Percentiles rank a stretch among this genome's conserved stretches.
These are phyloP conservation scores for Odontothrips loti DNA, from an alignment of 2,888 invertebrate species.

Conservation along the genomic window DNA sequence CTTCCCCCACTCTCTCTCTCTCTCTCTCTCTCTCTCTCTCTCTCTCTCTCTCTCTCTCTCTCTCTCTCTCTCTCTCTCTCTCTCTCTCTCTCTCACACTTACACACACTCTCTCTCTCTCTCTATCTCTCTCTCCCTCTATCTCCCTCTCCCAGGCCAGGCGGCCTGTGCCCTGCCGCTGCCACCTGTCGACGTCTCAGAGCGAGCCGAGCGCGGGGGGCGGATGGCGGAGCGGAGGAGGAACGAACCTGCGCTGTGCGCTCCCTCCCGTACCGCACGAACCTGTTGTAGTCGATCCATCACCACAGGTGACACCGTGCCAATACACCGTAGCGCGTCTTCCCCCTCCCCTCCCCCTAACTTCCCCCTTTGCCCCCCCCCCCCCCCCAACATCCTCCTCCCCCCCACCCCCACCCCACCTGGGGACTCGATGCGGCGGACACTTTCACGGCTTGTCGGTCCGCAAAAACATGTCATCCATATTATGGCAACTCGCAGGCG, in stretches of 20 bases:
- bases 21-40: background rate
- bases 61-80: no score
- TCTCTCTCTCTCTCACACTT: no score
- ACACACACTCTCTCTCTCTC: no score
- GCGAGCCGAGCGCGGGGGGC: background rate
- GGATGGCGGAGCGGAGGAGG: background rate
- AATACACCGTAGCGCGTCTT: background rate
- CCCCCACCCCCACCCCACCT: background rate
- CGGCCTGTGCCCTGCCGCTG: background rate
- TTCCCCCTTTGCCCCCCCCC: background rate
- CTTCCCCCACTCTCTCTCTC: background rate
- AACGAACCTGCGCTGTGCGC: background rate
- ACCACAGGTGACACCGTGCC: conserved; percentile 4
- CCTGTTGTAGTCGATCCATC: conserved; percentile 20
- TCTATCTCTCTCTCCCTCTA: no score
- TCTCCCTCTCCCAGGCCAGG: background rate
- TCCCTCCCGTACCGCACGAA: background rate
- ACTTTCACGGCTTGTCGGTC: conserved; percentile 1
- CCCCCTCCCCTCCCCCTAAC: background rate
- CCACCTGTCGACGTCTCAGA: background rate
- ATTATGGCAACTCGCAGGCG: background rate
- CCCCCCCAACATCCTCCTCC: background rate
- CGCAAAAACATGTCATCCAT: conserved; percentile 22
- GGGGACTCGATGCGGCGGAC: background rate
- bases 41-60: background rate